Evolutionary conservation across 2,888 invertebrate species (phyloP), one percentile per base, ranked within the genome.

Genomic region (Theodoxus fluviatilis): DNA sequence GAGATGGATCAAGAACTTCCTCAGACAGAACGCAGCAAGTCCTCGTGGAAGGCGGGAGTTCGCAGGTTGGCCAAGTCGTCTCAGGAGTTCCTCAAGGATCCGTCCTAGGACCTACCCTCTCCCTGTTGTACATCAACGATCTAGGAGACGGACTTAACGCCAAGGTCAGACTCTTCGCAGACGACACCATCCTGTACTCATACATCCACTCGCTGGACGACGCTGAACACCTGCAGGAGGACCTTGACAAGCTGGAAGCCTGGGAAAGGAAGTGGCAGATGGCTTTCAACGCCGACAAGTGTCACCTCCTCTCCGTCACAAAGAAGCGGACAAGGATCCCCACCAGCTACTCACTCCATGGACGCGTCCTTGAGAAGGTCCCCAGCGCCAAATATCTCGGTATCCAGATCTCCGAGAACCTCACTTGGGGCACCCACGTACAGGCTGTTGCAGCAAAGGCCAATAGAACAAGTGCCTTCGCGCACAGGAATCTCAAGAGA

Each of bases 11-110:
- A 28, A 61, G 35, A 28, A 57, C 57, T 57, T 22, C 22, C 57
- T 1, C 57, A n/a, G 22, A 9, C 57, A n/a, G 22, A 33, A 61
- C 61, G 18, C 61, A 61, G 35, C 61, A 61, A 35, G 61, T 61
- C 18, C 7, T 25, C 7, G n/a, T 57, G 7, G 61, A 61, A n/a
- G 61, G 61, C 6, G 18, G 18, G 33, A 25, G 6, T 18, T 61
- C 61, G 6, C 9, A 18, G 4, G 9, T 33, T 7, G 61, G 35
- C 61, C 61, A 61, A 33, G 31, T 35, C 1, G 18, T n/a, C 69
- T 40, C 25, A 43, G 31, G 69, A 65, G n/a, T 65, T n/a, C n/a
- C 72, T 18, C 69, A 69, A 25, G 72, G 67, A 9, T 69, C 72
- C 40, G 66, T 72, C 35, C 66, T 72, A 1, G 69, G 72, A 38